phyloP scores from a whole-genome alignment of 2,888 invertebrate genomes.

The Orthosia gracilis region DNA sequence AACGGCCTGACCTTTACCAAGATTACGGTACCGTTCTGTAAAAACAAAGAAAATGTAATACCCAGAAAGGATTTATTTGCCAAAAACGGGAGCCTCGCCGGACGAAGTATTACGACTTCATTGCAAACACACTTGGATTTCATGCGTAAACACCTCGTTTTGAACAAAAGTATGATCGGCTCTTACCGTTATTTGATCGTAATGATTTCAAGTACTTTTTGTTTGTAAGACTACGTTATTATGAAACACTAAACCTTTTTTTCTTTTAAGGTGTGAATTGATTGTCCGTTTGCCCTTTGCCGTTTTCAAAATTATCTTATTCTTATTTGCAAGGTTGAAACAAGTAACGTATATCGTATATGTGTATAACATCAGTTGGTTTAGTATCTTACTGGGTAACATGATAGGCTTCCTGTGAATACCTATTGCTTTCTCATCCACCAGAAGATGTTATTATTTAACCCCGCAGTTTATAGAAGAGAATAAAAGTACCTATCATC shows the following conservation, averaged over 20 bases:
- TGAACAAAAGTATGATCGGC: slow-evolving; percentile 18
- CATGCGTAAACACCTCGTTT: slow-evolving; percentile 34
- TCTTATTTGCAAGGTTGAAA: background rate
- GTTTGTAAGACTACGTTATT: slow-evolving; percentile 1
- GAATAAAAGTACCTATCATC: background rate
- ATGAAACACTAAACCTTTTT: slow-evolving; percentile 1
- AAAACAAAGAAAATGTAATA: slow-evolving; percentile 50
- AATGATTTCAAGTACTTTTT: slow-evolving; percentile 13
- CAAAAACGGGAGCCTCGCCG: slow-evolving; percentile 60
- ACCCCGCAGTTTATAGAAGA: background rate
- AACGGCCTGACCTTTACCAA: slow-evolving; percentile 33
- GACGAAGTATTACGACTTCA: slow-evolving; percentile 41
- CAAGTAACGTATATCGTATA: background rate
- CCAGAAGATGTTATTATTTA: background rate
- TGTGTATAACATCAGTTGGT: background rate
- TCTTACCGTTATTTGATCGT: slow-evolving; percentile 38
- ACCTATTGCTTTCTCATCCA: background rate
- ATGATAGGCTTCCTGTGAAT: background rate
- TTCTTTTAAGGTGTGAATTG: background rate
- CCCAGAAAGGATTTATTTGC: slow-evolving; percentile 61
- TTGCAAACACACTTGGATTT: slow-evolving; percentile 46
- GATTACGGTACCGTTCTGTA: slow-evolving; percentile 44
- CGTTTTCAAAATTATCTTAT: background rate
- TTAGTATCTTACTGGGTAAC: background rate
- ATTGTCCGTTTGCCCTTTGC: background rate